Conservation (phyloP, 92 coral and sea anemone species). For the Hydrozoanthus gracilis region DNA sequence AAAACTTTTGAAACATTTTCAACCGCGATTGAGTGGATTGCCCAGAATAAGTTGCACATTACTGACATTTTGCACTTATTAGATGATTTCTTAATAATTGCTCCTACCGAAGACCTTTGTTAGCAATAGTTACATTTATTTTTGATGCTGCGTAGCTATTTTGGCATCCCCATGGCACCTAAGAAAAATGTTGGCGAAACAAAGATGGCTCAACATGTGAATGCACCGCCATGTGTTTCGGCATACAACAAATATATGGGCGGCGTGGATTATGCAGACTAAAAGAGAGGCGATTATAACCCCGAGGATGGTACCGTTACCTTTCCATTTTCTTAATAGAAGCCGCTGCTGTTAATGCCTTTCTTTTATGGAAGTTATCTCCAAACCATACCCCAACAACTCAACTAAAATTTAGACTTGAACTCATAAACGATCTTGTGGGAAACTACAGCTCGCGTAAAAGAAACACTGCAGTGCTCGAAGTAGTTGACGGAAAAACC, state of each 20-base stretch:
- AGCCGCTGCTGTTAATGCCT: conserved; percentile 57
- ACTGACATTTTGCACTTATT: conserved; percentile 56
- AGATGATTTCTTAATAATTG: conserved; percentile 67
- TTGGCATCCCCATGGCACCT: conserved; percentile 73
- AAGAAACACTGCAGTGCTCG: conserved; percentile 31
- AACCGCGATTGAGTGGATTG: conserved; percentile 74
- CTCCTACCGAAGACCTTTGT: conserved; percentile 8
- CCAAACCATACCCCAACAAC: conserved; percentile 45
- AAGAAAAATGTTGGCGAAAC: conserved; percentile 57
- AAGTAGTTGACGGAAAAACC: conserved; percentile 40
- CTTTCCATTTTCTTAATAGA: conserved; percentile 49
- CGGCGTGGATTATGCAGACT: conserved; percentile 54
- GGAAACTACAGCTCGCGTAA: conserved; percentile 42
- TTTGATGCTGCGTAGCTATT: conserved; percentile 47
- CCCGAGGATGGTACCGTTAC: conserved; percentile 49
- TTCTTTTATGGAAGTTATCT: conserved; percentile 42
- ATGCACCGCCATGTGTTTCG: conserved; percentile 52
- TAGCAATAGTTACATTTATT: conserved; percentile 37
- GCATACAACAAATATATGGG: conserved; percentile 59
- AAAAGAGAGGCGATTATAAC: conserved; percentile 51
- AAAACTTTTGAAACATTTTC: conserved; percentile 67
- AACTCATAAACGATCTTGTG: conserved; percentile 32
- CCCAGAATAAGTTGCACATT: conserved; percentile 54
- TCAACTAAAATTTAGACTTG: conserved; percentile 47
- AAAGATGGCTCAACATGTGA: conserved; percentile 44